Percentiles rank a stretch among this genome's conserved stretches.
phyloP scores from a whole-genome alignment of 2,888 invertebrate genomes.

The Belgica antarctica region DNA sequence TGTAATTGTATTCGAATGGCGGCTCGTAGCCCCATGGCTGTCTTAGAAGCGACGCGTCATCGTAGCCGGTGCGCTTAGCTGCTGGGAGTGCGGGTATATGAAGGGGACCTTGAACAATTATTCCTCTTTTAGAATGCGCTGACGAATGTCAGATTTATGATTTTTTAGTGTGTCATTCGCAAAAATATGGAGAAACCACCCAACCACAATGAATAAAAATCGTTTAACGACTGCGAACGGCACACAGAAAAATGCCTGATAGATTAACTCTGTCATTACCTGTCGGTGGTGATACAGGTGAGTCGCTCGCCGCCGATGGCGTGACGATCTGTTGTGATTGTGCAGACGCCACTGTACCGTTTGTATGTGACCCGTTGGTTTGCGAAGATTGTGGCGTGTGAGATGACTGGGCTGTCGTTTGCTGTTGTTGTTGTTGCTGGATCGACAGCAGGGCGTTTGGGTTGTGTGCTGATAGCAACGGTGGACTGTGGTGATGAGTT shows the following conservation, averaged over 20 bases:
- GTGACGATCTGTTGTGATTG: conserved; percentile 56
- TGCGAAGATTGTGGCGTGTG: conserved; percentile 48
- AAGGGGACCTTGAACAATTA: conserved; percentile 63
- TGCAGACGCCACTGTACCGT: conserved; percentile 55
- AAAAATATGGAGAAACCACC: neutral
- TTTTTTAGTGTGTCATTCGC: neutral
- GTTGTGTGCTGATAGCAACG: conserved; percentile 44
- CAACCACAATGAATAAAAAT: neutral
- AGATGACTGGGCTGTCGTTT: conserved; percentile 50
- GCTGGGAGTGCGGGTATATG: conserved; percentile 86
- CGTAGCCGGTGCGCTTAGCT: conserved; percentile 71
- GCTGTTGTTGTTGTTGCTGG: conserved; percentile 48
- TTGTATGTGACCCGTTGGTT: conserved; percentile 50
- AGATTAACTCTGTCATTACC: conserved; percentile 48
- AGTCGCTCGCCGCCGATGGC: conserved; percentile 61
- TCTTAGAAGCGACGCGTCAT: conserved; percentile 55
- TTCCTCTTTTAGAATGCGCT: no score
- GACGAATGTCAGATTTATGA: no score
- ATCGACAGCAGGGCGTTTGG: conserved; percentile 40
- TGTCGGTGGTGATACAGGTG: conserved; percentile 59
- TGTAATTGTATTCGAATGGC: conserved; percentile 52
- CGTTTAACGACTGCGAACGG: neutral
- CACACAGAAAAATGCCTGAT: neutral
- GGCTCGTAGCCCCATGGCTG: conserved; percentile 56
- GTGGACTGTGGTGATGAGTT: conserved; percentile 47